phyloP scores from a whole-genome alignment of 2,888 invertebrate genomes.

The Plebejus anna region DNA sequence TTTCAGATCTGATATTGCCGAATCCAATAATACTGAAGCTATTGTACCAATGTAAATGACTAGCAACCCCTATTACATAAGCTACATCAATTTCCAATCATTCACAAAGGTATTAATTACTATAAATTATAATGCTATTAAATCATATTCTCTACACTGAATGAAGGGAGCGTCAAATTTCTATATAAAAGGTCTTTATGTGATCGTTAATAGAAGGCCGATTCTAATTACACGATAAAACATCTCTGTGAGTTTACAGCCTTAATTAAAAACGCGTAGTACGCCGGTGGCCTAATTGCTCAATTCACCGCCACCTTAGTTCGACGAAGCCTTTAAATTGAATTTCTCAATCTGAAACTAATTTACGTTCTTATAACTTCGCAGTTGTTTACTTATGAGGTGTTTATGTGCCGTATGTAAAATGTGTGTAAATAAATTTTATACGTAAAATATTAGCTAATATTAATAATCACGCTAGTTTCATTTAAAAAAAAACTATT shows the following conservation, averaged over 20 bases:
- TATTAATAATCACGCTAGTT: too few species aligned
- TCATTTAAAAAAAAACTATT: too few species aligned
- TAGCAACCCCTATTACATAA: background rate
- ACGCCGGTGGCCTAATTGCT: slow-evolving; percentile 29
- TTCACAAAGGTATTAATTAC: background rate
- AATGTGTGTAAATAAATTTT: too few species aligned
- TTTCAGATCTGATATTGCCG: too few species aligned
- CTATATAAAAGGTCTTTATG: slow-evolving; percentile 17
- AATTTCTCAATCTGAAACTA: slow-evolving; percentile 3
- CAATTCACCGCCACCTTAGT: slow-evolving; percentile 20
- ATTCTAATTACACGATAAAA: slow-evolving; percentile 28
- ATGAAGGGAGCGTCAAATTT: slow-evolving; percentile 2
- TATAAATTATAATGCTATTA: background rate
- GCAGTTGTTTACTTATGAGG: background rate
- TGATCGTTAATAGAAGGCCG: slow-evolving; percentile 25
- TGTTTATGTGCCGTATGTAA: background rate
- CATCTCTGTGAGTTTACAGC: slow-evolving; percentile 25
- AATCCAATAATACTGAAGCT: too few species aligned
- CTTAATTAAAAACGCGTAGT: slow-evolving; percentile 31
- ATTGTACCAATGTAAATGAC: too few species aligned
- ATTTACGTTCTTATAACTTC: background rate
- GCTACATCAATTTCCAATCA: background rate
- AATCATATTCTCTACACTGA: background rate
- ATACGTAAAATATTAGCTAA: too few species aligned
- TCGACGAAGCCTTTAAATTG: slow-evolving; percentile 2